Percentiles rank a stretch among this genome's conserved stretches.
These are phyloP conservation scores for Echinometra lucunter DNA, from an alignment of 53 echinoderm and acorn worm species.

Conservation along the genomic window DNA sequence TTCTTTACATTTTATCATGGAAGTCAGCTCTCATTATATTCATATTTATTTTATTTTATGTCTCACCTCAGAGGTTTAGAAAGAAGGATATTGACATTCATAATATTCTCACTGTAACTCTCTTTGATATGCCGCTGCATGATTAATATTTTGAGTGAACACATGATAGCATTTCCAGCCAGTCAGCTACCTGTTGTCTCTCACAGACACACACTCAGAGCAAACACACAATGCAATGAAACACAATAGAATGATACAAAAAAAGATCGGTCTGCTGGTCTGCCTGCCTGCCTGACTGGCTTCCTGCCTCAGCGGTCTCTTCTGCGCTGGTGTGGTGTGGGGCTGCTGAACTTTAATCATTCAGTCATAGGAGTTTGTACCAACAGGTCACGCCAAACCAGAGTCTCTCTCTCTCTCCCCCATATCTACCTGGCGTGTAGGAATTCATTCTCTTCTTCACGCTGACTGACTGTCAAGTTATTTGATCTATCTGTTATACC, in stretches of 20 bases:
- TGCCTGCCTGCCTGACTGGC: neutral
- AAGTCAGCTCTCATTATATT: neutral
- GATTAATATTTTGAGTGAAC: neutral
- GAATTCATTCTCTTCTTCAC: neutral
- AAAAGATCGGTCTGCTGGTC: neutral
- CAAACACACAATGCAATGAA: conserved; percentile 13
- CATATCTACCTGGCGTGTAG: neutral
- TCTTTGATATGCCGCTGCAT: neutral
- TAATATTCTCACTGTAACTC: neutral
- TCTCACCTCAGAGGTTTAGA: neutral
- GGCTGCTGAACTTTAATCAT: conserved; percentile 41
- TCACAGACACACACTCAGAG: neutral
- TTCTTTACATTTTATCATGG: neutral
- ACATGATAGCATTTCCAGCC: neutral
- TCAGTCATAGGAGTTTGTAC: conserved; percentile 13
- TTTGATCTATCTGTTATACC: conserved; percentile 13
- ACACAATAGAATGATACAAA: conserved; percentile 15
- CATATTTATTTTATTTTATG: neutral
- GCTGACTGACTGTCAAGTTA: conserved; percentile 11
- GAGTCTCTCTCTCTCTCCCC: conserved; percentile 10
- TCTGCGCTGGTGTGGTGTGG: conserved; percentile 5
- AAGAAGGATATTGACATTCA: neutral
- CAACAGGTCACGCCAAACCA: conserved; percentile 32
- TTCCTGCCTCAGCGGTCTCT: neutral
- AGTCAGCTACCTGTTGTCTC: neutral